Percentiles rank a stretch among this genome's conserved stretches.
Evolutionary conservation across 2,888 invertebrate genomes (phyloP).

Genomic region (Caenorhabditis angaria): DNA sequence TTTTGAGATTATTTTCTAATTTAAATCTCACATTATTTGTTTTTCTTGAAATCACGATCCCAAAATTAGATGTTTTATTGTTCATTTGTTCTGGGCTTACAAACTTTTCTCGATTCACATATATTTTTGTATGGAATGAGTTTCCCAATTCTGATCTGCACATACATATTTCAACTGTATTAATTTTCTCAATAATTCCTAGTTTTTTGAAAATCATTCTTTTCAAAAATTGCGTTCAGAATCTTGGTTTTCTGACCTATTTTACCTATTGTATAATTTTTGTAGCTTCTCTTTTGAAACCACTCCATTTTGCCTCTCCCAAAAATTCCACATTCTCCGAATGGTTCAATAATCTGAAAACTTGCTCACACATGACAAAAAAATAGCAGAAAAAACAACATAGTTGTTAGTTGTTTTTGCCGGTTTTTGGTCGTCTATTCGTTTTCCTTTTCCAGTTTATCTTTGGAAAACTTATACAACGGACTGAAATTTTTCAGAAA

Average conservation of each 20-base stretch:
- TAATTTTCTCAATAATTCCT: background rate
- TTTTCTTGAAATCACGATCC: background rate
- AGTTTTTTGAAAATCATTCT: background rate
- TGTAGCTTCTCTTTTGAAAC: background rate
- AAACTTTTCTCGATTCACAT: background rate
- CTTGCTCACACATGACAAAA: background rate
- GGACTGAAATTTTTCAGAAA: slow-evolving; percentile 19
- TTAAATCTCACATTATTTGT: background rate
- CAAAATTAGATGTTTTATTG: background rate
- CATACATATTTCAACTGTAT: background rate
- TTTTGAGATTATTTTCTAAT: background rate
- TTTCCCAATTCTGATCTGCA: too few species aligned
- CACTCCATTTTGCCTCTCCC: background rate
- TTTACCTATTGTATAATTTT: background rate
- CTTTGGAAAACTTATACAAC: background rate
- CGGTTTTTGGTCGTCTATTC: background rate
- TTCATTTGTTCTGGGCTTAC: background rate
- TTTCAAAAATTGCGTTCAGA: background rate
- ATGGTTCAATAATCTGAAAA: background rate
- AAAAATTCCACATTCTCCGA: background rate
- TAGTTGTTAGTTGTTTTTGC: slow-evolving; percentile 5
- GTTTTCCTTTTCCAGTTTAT: background rate
- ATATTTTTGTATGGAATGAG: background rate
- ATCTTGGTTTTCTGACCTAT: too few species aligned
- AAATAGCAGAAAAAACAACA: background rate